Base-by-base conservation (phyloP, 37 sponge, comb jelly and placozoan species). In the Haliclona indistincta region DNA sequence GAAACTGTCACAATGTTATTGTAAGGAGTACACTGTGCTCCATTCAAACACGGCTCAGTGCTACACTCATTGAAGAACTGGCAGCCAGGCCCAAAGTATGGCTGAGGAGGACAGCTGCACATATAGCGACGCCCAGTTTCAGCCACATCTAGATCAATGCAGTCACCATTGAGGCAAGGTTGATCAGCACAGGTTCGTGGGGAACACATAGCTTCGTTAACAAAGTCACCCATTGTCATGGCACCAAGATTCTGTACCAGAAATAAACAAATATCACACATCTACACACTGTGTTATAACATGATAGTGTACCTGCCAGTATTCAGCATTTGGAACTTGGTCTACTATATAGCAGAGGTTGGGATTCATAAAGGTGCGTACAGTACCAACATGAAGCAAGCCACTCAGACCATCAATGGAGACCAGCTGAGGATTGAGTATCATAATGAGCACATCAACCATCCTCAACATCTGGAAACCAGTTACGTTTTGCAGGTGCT, bases 381-480 rank as follows among this genome's bases (percentile, higher is more conserved):
- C 62, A 34, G 29, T 0, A 47, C 33, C 37, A 35, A 74, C 43
- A 1, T 36, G 11, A 10, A 26, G 30, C 2, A 83, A 2, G 23
- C 84, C 72, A 41, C 75, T 62, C 40, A 89, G 63, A 1, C 89
- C 89, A 73, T 88, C 89, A 39, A 88, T 77, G 43, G 49, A 73
- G 15, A 55, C 34, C 28, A 89, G 84, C 17, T 33, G 19, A 1
- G 70, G 38, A 39, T 74, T 82, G 38, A 30, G 30, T 65, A 73
- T 63, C 28, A 89, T 53, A 23, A 66, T 54, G 26, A 89, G 63
- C 28, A 47, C 54, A 1, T 30, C 58, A 19, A 83, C 33, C 3
- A 26, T 8, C 1, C 73, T 19, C 30, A 89, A 55, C 3, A 62
- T 26, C 8, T 40, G 54, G 61, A 89, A 83, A 34, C 89, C 89